Base-by-base conservation (phyloP, 2,888 invertebrate genomes). In the Caenorhabditis imperialis region DNA sequence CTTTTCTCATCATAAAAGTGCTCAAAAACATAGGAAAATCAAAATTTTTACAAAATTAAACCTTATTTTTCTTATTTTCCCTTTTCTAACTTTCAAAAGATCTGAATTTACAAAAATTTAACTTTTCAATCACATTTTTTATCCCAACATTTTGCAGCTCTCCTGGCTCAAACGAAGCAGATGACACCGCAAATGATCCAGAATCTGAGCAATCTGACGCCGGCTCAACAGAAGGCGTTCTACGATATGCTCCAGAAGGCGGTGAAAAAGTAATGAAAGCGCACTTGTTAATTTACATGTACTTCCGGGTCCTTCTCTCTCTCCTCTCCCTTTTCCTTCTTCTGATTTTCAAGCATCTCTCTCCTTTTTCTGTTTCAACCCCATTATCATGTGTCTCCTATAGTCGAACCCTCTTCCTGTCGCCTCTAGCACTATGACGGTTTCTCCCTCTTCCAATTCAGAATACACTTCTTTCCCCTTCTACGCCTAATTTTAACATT, bases 161-260 rank as follows among this genome's bases (percentile, higher is more conserved):
- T 30, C 7, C 30, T 30, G 7, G 30, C 30, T 30, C 30, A 30
- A 30, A 5, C 33, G 12, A 33, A 35, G 33, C n/a, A n/a, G n/a
- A 16, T 54, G 35, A 63, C 61, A 50, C 72, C 72, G 10, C 63
- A 72, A 42, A 7, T 67, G 18, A 38, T 35, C 8, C 44, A 51
- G 16, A 40, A 47, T 16, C 16, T 72, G 12, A 38, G 30, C 38
- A 38, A 57, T 27, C 23, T 67, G 37, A 60, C 61, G n/a, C 53
- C 48, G 1, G 27, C 37, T 16, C 72, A 72, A 42, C 65, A 67
- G 23, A 67, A 69, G n/a, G n/a, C n/a, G 20, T 20, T 74, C 12
- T n/a, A n/a, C n/a, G n/a, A n/a, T n/a, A n/a, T n/a, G n/a, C n/a
- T n/a, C n/a, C 1, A 61, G 5, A 67, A 74, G 8, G 30, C 55